These are phyloP conservation scores for Hypselothyrea guttata DNA, from an alignment of 2,888 invertebrate genomes.

Conservation along the genomic window DNA sequence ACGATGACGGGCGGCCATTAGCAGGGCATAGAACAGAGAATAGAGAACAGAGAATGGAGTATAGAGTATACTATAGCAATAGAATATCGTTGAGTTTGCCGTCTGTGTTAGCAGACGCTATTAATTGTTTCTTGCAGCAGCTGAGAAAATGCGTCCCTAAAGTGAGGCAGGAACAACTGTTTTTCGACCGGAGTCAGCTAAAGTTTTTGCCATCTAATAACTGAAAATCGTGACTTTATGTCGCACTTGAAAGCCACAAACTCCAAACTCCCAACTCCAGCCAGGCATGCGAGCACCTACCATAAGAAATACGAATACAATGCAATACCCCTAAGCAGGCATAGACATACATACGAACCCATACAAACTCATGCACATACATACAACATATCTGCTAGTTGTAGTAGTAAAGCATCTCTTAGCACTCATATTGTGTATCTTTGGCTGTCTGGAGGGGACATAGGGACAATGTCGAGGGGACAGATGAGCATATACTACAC, in stretches of 20 bases:
- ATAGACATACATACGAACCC: too few species aligned
- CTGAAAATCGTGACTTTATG: slow-evolving; percentile 78
- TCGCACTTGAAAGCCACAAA: slow-evolving; percentile 59
- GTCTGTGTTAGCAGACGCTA: slow-evolving; percentile 66
- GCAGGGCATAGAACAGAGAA: slow-evolving; percentile 27
- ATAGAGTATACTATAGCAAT: slow-evolving; percentile 31
- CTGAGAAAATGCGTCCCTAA: slow-evolving; percentile 72
- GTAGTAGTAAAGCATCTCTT: slow-evolving; percentile 45
- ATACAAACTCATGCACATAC: too few species aligned
- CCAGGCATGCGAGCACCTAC: slow-evolving; percentile 22
- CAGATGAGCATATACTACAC: slow-evolving; percentile 40
- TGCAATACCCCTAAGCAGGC: slow-evolving; percentile 39
- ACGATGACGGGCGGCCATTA: slow-evolving; percentile 53
- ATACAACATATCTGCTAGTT: too few species aligned
- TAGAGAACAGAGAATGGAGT: slow-evolving; percentile 22
- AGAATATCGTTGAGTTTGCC: slow-evolving; percentile 57
- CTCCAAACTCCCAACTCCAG: slow-evolving; percentile 27
- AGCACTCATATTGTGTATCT: slow-evolving; percentile 38
- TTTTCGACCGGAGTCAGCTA: slow-evolving; percentile 20
- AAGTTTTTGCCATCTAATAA: slow-evolving; percentile 66
- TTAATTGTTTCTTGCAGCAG: slow-evolving; percentile 70
- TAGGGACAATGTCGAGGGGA: not conserved
- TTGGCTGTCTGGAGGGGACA: slow-evolving; percentile 7
- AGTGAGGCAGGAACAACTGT: slow-evolving; percentile 52
- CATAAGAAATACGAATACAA: slow-evolving; percentile 26